Evolutionary conservation across 1,140 invertebrate genomes (phyloP).

Genomic region (Tetragonula clypearis): DNA sequence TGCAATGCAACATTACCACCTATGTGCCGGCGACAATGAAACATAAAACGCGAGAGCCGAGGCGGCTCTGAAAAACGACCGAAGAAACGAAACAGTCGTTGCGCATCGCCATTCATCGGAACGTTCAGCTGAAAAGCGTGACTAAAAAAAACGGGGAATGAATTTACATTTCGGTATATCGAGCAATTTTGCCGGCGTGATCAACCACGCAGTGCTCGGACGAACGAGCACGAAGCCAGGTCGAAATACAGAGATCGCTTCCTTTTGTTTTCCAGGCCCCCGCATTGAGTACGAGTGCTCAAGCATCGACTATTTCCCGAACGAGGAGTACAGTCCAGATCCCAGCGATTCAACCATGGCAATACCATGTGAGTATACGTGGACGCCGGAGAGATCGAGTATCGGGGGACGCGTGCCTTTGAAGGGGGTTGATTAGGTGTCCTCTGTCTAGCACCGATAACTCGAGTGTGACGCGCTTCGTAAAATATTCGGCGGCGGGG

Average conservation of each 20-base stretch:
- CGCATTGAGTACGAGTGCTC: constrained; percentile 85
- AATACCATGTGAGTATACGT: constrained; percentile 90
- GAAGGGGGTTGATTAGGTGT: constrained; percentile 52
- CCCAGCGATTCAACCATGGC: constrained; percentile 93
- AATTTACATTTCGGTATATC: constrained; percentile 20
- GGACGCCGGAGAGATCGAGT: not conserved
- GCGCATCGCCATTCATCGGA: not conserved
- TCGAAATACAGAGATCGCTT: constrained; percentile 11
- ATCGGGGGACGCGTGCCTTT: constrained; percentile 28
- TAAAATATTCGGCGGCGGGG: constrained; percentile 51
- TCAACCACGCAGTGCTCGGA: not conserved
- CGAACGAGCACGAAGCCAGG: not conserved
- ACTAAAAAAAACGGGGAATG: not conserved
- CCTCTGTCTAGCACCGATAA: constrained; percentile 31
- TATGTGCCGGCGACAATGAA: not conserved
- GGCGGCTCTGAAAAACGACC: too few species aligned
- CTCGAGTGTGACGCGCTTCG: constrained; percentile 29
- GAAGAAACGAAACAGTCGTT: not conserved
- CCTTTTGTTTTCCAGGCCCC: constrained; percentile 61
- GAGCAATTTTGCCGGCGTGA: not conserved
- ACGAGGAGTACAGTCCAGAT: constrained; percentile 92
- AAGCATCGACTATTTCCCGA: constrained; percentile 92
- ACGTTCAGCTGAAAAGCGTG: not conserved
- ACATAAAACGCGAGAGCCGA: constrained; percentile 4
- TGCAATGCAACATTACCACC: not conserved